A percentile compares a stretch with the other conserved stretches of the same genome.
phyloP scores from a whole-genome alignment of 2,113 vertebrate species.

The Varanus salvator region DNA sequence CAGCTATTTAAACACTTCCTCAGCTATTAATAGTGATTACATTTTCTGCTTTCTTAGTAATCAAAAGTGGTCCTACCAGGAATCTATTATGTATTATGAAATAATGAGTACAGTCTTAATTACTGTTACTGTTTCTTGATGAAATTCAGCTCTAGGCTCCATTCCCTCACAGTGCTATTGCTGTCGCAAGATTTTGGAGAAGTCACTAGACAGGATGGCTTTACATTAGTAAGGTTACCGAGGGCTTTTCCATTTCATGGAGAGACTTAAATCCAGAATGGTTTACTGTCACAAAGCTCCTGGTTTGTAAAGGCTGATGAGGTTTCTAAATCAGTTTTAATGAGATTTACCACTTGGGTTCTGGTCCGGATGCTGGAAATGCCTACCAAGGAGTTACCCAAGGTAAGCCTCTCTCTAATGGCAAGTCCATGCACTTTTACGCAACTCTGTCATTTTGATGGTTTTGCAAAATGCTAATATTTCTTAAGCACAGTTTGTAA shows the following conservation, averaged over 20 bases:
- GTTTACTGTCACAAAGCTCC: constrained; percentile 21
- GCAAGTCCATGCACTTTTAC: background rate
- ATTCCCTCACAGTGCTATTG: constrained; percentile 9
- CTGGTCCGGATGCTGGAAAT: background rate
- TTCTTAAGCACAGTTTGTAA: background rate
- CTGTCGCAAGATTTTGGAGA: constrained; percentile 33
- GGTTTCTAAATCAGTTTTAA: constrained; percentile 9
- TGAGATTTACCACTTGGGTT: background rate
- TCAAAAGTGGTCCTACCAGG: constrained; percentile 8
- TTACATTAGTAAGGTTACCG: constrained; percentile 19
- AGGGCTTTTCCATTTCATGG: constrained; percentile 6
- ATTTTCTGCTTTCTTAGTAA: constrained; percentile 57
- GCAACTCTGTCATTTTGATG: background rate
- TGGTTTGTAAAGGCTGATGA: constrained; percentile 11
- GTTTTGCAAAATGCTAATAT: background rate
- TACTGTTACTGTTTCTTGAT: background rate
- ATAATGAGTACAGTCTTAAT: constrained; percentile 29
- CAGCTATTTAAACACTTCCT: constrained; percentile 47
- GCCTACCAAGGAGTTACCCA: background rate
- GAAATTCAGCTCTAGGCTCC: constrained; percentile 21
- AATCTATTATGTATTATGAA: constrained; percentile 41
- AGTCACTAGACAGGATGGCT: constrained; percentile 33
- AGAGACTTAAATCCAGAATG: constrained; percentile 39
- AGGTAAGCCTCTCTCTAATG: constrained; percentile 16
- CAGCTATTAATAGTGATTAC: constrained; percentile 48